These are phyloP conservation scores for Alloplasta piceator DNA, from an alignment of 2,888 invertebrate genomes.

Conservation along the genomic window DNA sequence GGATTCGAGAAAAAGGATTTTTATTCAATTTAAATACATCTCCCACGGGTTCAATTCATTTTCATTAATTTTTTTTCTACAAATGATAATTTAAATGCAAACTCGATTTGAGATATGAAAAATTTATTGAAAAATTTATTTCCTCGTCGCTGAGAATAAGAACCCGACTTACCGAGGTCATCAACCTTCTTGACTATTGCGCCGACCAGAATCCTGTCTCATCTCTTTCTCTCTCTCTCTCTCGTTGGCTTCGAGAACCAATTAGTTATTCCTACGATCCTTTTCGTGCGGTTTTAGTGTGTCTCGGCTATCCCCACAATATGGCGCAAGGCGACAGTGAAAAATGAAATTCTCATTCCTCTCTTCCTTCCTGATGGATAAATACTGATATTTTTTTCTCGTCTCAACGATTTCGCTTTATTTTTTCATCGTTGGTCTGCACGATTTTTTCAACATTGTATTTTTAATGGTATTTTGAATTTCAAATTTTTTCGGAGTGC, in stretches of 20 bases:
- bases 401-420: background rate
- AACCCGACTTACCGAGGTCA: constrained; percentile 1
- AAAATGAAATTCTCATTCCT: constrained; percentile 38
- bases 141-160: too few species aligned
- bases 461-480: background rate
- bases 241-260: constrained; percentile 41
- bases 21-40: background rate
- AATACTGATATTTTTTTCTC: constrained; percentile 19
- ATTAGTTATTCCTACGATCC: constrained; percentile 46
- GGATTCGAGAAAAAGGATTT: background rate
- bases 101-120: too few species aligned
- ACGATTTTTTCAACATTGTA: background rate
- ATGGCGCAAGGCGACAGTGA: constrained; percentile 36
- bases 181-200: constrained; percentile 4
- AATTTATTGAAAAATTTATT: too few species aligned
- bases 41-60: background rate
- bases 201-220: constrained; percentile 3
- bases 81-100: too few species aligned
- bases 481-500: background rate
- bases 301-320: background rate
- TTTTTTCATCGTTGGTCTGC: background rate
- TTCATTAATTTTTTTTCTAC: background rate
- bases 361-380: constrained; percentile 6
- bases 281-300: constrained; percentile 12
- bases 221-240: too few species aligned